phyloP scores from a whole-genome alignment of 2,797 vertebrate genomes.

The Sebastes hopkinsi region DNA sequence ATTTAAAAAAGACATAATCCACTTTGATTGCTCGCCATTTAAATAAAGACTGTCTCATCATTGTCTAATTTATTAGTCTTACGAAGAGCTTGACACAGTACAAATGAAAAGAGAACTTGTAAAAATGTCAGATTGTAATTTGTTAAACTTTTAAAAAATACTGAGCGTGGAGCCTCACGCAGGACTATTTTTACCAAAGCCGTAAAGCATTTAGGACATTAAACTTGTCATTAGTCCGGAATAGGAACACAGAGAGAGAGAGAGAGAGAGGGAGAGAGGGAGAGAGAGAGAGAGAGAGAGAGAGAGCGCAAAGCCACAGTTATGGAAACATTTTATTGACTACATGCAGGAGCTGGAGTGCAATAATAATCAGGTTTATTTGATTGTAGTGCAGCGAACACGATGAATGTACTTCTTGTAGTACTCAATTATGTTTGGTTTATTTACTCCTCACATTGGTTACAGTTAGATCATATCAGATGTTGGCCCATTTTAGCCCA shows the following conservation, averaged over 20 bases:
- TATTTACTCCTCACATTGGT: neutral
- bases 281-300: neutral
- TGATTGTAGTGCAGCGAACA: neutral
- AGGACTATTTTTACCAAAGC: neutral
- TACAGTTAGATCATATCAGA: neutral
- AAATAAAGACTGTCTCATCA: neutral
- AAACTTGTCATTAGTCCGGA: neutral
- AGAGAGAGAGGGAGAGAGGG: neutral
- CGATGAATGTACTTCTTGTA: neutral
- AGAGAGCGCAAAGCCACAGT: neutral
- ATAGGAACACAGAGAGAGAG: neutral
- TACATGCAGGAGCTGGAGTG: neutral
- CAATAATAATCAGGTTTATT: constrained; percentile 7
- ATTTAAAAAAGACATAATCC: neutral
- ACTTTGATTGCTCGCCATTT: neutral
- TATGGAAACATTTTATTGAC: constrained; percentile 8
- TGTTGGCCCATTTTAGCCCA: neutral
- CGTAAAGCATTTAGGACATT: constrained; percentile 5
- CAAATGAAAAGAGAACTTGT: neutral
- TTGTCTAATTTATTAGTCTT: neutral
- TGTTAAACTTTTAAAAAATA: neutral
- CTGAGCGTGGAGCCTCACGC: neutral
- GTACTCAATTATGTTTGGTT: neutral
- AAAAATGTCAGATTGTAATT: neutral
- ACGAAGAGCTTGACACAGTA: neutral